Percentiles rank a stretch among this genome's conserved stretches.
phyloP scores from a whole-genome alignment of 2,113 vertebrate genomes.

The Odontesthes bonariensis region DNA sequence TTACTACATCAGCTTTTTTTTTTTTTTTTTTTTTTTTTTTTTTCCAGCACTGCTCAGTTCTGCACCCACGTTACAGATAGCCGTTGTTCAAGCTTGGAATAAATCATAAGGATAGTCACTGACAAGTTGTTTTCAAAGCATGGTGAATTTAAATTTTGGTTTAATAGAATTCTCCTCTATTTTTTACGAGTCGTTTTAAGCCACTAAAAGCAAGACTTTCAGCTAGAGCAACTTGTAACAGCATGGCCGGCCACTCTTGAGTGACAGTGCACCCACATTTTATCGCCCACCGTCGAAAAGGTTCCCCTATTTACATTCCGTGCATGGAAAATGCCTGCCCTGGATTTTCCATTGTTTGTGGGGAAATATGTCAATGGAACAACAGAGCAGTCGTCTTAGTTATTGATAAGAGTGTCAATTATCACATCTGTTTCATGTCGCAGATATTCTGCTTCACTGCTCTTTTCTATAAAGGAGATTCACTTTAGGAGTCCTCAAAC shows the following conservation, averaged over 20 bases:
- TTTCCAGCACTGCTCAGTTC: neutral
- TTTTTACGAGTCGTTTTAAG: too few relatives aligned
- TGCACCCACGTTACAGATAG: neutral
- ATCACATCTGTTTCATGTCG: slow-evolving; percentile 45
- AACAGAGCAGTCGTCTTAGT: slow-evolving; percentile 39
- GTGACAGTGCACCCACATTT: slow-evolving; percentile 34
- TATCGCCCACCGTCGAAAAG: slow-evolving; percentile 51
- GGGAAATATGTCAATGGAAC: slow-evolving; percentile 61
- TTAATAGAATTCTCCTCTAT: slow-evolving; percentile 1
- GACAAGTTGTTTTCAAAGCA: neutral
- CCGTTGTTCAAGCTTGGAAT: neutral
- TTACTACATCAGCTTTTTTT: neutral
- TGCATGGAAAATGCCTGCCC: slow-evolving; percentile 57
- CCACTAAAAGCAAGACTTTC: neutral
- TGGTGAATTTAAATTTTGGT: neutral
- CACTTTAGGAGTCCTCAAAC: too few relatives aligned
- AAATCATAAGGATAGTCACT: neutral
- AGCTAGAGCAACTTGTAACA: slow-evolving; percentile 19
- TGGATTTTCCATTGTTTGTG: slow-evolving; percentile 76
- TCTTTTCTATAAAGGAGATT: slow-evolving; percentile 16
- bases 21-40: too few relatives aligned
- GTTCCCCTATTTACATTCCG: slow-evolving; percentile 78
- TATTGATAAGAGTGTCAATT: slow-evolving; percentile 50
- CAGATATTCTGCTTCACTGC: slow-evolving; percentile 17
- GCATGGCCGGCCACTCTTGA: slow-evolving; percentile 41